A percentile compares a stretch with the other conserved stretches of the same genome.
Evolutionary conservation across 2,888 invertebrate genomes (phyloP).

Genomic region (Thera britannica): DNA sequence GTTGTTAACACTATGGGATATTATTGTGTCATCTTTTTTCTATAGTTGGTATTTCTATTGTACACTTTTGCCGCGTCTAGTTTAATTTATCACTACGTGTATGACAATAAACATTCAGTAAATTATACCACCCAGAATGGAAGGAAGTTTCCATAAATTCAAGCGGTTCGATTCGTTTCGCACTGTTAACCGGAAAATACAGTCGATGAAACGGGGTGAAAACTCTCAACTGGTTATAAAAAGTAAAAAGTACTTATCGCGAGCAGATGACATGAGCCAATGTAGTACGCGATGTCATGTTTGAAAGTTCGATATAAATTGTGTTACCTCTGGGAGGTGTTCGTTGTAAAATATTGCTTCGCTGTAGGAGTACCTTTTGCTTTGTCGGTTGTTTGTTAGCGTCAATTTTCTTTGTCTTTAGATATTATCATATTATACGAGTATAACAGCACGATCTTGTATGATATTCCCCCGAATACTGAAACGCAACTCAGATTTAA

Average conservation of each 20-base stretch:
- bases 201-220: constrained; percentile 22
- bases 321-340: constrained; percentile 26
- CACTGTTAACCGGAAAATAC: constrained; percentile 16
- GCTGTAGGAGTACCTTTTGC: constrained; percentile 13
- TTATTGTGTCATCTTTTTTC: too few relatives aligned
- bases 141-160: constrained; percentile 31
- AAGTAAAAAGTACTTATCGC: constrained; percentile 24
- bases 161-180: constrained; percentile 15
- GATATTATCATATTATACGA: not conserved
- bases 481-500: too few relatives aligned
- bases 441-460: not conserved
- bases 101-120: constrained; percentile 19
- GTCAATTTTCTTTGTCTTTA: constrained; percentile 9
- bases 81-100: not conserved
- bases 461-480: too few relatives aligned
- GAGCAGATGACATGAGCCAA: constrained; percentile 19
- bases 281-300: constrained; percentile 18
- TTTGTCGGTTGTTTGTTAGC: not conserved
- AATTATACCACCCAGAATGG: constrained; percentile 22
- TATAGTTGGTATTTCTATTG: too few relatives aligned
- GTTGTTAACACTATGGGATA: too few relatives aligned
- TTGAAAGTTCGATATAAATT: constrained; percentile 27
- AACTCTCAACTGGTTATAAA: constrained; percentile 22
- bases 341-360: constrained; percentile 26
- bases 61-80: not conserved